A percentile compares a stretch with the other conserved stretches of the same genome.
phyloP scores from a whole-genome alignment of 2,113 vertebrate genomes.

The Prolemur simus region DNA sequence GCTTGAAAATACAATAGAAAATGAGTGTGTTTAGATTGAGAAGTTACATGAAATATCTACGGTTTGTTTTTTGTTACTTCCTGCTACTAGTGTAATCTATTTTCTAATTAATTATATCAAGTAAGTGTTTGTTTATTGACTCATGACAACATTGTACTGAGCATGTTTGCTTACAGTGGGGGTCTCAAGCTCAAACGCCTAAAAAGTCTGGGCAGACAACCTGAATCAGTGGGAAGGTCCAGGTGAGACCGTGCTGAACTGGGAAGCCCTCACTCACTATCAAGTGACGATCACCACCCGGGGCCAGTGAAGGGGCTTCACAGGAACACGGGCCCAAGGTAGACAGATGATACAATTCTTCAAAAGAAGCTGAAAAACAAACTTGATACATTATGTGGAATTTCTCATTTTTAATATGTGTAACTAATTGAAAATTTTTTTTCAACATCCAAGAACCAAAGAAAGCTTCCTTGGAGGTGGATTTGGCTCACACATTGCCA shows the following conservation, averaged over 20 bases:
- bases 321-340: background rate
- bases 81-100: background rate
- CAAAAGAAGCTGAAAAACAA: background rate
- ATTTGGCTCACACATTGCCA: background rate
- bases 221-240: background rate
- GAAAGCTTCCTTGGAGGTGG: background rate
- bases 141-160: background rate
- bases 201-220: background rate
- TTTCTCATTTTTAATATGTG: background rate
- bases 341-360: background rate
- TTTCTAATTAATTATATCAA: background rate
- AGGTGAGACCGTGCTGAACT: no score
- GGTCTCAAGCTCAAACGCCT: background rate
- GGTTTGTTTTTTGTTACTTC: background rate
- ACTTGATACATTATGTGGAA: background rate
- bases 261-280: background rate
- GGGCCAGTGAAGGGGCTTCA: background rate
- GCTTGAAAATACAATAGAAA: background rate
- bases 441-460: background rate
- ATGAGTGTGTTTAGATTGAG: background rate
- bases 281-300: fast-evolving
- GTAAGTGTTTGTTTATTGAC: background rate
- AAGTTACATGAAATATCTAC: background rate
- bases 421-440: background rate
- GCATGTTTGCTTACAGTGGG: background rate